These are phyloP conservation scores for Notodonta dromedarius DNA, from an alignment of 2,888 invertebrate species.

Conservation along the genomic window DNA sequence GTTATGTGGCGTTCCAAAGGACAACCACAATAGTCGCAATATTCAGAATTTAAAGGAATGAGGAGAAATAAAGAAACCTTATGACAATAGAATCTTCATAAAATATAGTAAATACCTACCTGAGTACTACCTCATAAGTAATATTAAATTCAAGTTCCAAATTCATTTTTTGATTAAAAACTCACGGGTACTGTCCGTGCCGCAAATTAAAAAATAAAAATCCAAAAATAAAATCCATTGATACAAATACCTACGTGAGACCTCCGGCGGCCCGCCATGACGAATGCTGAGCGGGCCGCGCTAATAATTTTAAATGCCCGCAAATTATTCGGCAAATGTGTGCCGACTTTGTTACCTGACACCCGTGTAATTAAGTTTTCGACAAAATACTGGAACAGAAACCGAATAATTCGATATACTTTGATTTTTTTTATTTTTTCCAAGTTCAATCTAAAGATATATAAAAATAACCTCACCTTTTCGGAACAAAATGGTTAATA, in stretches of 20 bases:
- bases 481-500: too few species aligned
- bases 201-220: neutral
- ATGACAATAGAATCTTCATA: too few species aligned
- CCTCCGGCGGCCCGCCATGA: constrained; percentile 39
- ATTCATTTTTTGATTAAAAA: constrained; percentile 9
- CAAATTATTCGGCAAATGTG: constrained; percentile 71
- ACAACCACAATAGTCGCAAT: too few species aligned
- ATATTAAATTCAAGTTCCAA: neutral
- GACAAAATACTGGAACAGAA: constrained; percentile 6
- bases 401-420: constrained; percentile 2
- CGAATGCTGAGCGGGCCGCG: constrained; percentile 40
- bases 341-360: constrained; percentile 66
- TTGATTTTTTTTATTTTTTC: neutral
- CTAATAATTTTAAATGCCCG: constrained; percentile 68
- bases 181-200: constrained; percentile 6
- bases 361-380: constrained; percentile 50
- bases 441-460: neutral
- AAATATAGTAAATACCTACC: too few species aligned
- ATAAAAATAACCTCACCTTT: too few species aligned
- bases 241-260: constrained; percentile 21
- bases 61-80: too few species aligned
- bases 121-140: too few species aligned
- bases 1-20: too few species aligned
- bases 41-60: too few species aligned
- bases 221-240: constrained; percentile 13